Conservation (phyloP, 2,888 invertebrate genomes). For the Hirtodrosophila alboralis region DNA sequence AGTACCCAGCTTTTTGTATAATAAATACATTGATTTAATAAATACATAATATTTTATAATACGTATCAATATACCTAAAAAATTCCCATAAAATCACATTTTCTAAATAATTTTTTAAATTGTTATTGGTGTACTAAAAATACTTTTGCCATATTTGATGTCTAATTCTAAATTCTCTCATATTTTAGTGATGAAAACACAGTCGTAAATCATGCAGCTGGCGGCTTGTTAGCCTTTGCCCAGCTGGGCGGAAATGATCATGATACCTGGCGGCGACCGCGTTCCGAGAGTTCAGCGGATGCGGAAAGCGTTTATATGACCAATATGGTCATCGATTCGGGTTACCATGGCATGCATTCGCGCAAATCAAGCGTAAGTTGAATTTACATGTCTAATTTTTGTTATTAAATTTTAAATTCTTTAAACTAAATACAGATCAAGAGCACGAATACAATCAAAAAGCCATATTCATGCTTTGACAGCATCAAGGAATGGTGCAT, state of each 20-base stretch:
- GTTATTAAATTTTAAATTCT: neutral
- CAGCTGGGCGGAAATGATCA: slow-evolving; percentile 86
- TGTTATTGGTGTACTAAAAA: too few relatives aligned
- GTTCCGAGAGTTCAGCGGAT: slow-evolving; percentile 92
- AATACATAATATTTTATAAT: too few relatives aligned
- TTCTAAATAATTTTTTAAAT: too few relatives aligned
- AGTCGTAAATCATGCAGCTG: slow-evolving; percentile 85
- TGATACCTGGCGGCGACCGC: slow-evolving; percentile 89
- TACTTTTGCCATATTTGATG: neutral
- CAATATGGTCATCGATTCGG: slow-evolving; percentile 83
- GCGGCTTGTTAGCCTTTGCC: slow-evolving; percentile 81
- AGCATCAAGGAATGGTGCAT: slow-evolving; percentile 91
- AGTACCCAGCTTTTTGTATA: too few relatives aligned
- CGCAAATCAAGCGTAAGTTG: slow-evolving; percentile 84
- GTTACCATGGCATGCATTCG: slow-evolving; percentile 83
- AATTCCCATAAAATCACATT: too few relatives aligned
- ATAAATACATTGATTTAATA: too few relatives aligned
- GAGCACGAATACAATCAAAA: slow-evolving; percentile 82
- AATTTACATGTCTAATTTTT: neutral
- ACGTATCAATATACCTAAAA: too few relatives aligned
- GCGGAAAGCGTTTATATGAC: slow-evolving; percentile 89
- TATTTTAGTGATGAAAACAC: slow-evolving; percentile 91
- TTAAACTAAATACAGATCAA: slow-evolving; percentile 79
- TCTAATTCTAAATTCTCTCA: neutral
- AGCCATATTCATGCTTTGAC: slow-evolving; percentile 82